Evolutionary conservation across 1,140 invertebrate species (phyloP).

Genomic region (Zaprionus taronus): DNA sequence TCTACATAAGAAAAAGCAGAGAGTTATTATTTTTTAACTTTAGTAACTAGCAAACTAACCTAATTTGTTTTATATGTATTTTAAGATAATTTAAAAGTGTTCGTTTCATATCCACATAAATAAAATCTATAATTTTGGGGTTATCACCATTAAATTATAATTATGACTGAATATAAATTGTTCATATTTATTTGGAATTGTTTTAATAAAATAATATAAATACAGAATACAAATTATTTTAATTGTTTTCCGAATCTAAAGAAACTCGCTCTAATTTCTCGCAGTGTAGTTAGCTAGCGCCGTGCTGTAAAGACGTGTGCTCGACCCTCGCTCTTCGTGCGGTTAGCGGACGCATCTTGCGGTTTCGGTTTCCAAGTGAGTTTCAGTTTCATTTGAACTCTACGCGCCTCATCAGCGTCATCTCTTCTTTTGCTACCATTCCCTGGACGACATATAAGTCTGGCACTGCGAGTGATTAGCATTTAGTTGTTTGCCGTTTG

Average conservation of each 20-base stretch:
- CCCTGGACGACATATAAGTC: conserved; percentile 70
- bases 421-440: conserved; percentile 15
- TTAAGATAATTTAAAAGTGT: too few species aligned
- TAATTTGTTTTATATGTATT: too few species aligned
- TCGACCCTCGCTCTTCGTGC: conserved; percentile 43
- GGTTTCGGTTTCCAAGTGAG: conserved; percentile 37
- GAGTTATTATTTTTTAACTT: too few species aligned
- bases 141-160: too few species aligned
- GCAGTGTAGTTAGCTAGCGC: neutral
- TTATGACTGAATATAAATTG: too few species aligned
- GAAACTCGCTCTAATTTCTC: neutral
- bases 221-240: too few species aligned
- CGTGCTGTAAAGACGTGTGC: conserved; percentile 19
- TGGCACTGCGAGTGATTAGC: conserved; percentile 72
- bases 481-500: conserved; percentile 82
- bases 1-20: too few species aligned
- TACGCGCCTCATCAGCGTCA: conserved; percentile 47
- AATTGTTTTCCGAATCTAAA: neutral
- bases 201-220: too few species aligned
- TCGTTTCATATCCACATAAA: too few species aligned
- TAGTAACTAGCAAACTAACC: too few species aligned
- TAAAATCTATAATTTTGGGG: too few species aligned
- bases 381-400: conserved; percentile 72
- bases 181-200: too few species aligned
- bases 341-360: conserved; percentile 45